Evolutionary conservation across 2,113 vertebrate genomes (phyloP).

Genomic region (Tragelaphus buxtoni): DNA sequence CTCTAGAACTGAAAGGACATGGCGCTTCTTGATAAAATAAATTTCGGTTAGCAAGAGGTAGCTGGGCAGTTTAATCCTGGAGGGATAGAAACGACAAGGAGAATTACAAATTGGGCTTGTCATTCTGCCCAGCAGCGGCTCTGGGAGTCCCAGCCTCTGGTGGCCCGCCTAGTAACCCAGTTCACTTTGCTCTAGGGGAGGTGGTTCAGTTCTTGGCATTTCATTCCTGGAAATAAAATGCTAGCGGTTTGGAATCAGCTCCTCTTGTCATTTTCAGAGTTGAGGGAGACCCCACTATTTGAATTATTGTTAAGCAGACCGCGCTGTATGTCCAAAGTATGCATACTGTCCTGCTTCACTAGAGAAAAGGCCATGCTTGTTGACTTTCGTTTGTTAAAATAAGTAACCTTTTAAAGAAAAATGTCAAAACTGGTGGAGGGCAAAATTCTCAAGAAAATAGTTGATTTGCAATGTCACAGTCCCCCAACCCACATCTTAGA

Average conservation of each 20-base stretch:
- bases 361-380: neutral
- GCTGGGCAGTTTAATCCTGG: neutral
- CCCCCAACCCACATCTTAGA: neutral
- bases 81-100: neutral
- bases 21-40: conserved; percentile 46
- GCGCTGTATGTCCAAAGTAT: neutral
- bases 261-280: neutral
- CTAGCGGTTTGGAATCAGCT: neutral
- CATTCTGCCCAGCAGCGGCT: neutral
- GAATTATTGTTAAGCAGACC: neutral
- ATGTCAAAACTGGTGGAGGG: neutral
- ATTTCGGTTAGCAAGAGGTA: conserved; percentile 46
- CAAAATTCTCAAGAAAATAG: neutral
- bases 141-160: neutral
- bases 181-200: neutral
- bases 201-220: neutral
- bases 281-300: neutral
- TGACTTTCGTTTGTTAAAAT: neutral
- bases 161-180: neutral
- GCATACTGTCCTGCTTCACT: neutral
- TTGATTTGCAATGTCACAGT: neutral
- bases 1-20: conserved; percentile 28
- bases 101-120: conserved; percentile 35
- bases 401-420: conserved; percentile 16
- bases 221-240: neutral